A percentile compares a stretch with the other conserved stretches of the same genome.
These are phyloP conservation scores for Phoxinus dragarum DNA, from an alignment of 2,797 vertebrate genomes.

Conservation along the genomic window DNA sequence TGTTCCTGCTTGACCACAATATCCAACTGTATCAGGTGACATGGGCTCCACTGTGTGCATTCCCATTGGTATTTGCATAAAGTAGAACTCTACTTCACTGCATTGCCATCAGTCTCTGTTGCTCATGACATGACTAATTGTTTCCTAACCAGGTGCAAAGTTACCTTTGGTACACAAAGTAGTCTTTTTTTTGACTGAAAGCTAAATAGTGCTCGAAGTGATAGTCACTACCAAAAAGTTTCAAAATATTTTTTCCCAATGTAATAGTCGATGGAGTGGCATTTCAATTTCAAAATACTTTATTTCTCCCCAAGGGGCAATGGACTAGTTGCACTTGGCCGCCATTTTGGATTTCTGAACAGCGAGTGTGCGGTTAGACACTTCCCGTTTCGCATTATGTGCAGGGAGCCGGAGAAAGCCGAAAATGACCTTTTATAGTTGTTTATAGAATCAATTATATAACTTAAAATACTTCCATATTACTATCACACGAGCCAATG, in stretches of 20 bases:
- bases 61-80: neutral
- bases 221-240: neutral
- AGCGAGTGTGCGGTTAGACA: too few relatives aligned
- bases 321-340: too few relatives aligned
- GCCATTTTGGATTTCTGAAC: too few relatives aligned
- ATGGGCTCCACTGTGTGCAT: neutral
- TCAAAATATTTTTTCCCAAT: neutral
- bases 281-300: too few relatives aligned
- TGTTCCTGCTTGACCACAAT: neutral
- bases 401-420: too few relatives aligned
- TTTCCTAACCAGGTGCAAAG: neutral
- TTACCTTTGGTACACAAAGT: neutral
- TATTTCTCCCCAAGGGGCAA: too few relatives aligned
- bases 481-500: too few relatives aligned
- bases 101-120: too few relatives aligned
- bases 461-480: too few relatives aligned
- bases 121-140: slow-evolving; percentile 6
- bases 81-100: neutral
- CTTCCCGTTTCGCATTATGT: too few relatives aligned
- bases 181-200: neutral
- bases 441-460: too few relatives aligned
- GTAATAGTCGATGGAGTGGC: neutral
- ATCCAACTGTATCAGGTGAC: neutral
- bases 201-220: neutral
- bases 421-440: too few relatives aligned